These are phyloP conservation scores for Polylopha cassiicola DNA, from an alignment of 2,888 invertebrate species.

Conservation along the genomic window DNA sequence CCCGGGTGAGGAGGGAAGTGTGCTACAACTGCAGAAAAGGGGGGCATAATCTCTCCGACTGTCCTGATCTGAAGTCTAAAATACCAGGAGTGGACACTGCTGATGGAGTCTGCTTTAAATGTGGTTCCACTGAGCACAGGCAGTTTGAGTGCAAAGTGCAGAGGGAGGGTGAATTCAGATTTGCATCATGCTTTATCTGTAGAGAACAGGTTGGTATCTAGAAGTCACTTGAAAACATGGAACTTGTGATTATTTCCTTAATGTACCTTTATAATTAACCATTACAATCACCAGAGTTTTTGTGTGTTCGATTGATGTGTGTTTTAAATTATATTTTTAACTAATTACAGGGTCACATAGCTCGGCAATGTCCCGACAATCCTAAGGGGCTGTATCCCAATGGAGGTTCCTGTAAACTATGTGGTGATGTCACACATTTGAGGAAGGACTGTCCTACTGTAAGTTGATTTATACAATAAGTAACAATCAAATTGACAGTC, in stretches of 20 bases:
- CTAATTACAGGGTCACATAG: constrained; percentile 83
- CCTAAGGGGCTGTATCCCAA: constrained; percentile 91
- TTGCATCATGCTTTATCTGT: constrained; percentile 93
- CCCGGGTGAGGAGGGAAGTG: constrained; percentile 81
- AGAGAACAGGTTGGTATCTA: constrained; percentile 78
- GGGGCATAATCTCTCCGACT: constrained; percentile 89
- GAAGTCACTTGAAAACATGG: background rate
- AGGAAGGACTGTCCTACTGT: constrained; percentile 87
- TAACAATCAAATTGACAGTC: too few species aligned
- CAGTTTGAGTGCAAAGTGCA: constrained; percentile 85
- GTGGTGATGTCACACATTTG: constrained; percentile 91
- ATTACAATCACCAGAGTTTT: too few species aligned
- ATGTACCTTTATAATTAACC: too few species aligned
- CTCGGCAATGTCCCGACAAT: constrained; percentile 92
- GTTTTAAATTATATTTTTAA: constrained; percentile 10
- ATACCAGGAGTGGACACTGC: constrained; percentile 65
- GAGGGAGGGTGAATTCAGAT: constrained; percentile 82
- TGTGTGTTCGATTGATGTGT: too few species aligned
- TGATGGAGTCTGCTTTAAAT: constrained; percentile 90
- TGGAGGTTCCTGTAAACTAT: constrained; percentile 88
- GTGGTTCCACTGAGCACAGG: constrained; percentile 92
- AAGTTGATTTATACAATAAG: constrained; percentile 38
- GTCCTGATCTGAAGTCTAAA: constrained; percentile 81
- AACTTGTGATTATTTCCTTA: background rate
- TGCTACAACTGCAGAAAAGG: constrained; percentile 88